A percentile compares a stretch with the other conserved stretches of the same genome.
These are phyloP conservation scores for Chymomyza amoena DNA, from an alignment of 2,888 invertebrate genomes.

Conservation along the genomic window DNA sequence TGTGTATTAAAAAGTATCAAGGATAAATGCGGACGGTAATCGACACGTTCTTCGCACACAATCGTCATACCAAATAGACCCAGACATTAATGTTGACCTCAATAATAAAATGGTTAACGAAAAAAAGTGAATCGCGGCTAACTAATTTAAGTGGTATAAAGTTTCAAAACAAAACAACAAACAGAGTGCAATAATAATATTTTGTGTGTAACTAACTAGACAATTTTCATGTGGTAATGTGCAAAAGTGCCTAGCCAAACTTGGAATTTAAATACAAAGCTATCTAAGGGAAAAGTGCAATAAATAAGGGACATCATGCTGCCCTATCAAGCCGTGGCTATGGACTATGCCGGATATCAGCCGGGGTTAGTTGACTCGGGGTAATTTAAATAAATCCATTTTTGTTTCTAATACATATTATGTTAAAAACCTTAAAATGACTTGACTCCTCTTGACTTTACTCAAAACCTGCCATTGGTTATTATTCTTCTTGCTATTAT, in stretches of 20 bases:
- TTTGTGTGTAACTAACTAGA: background rate
- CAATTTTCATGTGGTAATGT: background rate
- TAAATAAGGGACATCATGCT: slow-evolving; percentile 83
- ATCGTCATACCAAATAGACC: slow-evolving; percentile 7
- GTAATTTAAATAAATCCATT: slow-evolving; percentile 34
- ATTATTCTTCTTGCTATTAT: too few relatives aligned
- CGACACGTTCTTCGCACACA: slow-evolving; percentile 61
- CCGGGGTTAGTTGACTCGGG: slow-evolving; percentile 83
- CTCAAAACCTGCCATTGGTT: too few relatives aligned
- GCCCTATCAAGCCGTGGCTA: slow-evolving; percentile 92
- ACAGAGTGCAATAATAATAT: slow-evolving; percentile 31
- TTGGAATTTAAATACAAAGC: background rate
- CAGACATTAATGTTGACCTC: slow-evolving; percentile 2
- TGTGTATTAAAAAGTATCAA: slow-evolving; percentile 26
- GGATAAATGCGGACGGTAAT: slow-evolving; percentile 64
- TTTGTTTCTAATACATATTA: too few relatives aligned
- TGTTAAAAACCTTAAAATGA: too few relatives aligned
- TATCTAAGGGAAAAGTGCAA: slow-evolving; percentile 6
- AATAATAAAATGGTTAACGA: background rate
- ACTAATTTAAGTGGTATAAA: slow-evolving; percentile 6
- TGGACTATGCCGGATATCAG: slow-evolving; percentile 88
- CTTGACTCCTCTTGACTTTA: too few relatives aligned
- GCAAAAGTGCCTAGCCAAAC: background rate
- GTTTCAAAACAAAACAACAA: background rate
- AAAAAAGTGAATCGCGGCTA: slow-evolving; percentile 7